Evolutionary conservation across 2,888 invertebrate species (phyloP).

Genomic region (Heliconius sara): DNA sequence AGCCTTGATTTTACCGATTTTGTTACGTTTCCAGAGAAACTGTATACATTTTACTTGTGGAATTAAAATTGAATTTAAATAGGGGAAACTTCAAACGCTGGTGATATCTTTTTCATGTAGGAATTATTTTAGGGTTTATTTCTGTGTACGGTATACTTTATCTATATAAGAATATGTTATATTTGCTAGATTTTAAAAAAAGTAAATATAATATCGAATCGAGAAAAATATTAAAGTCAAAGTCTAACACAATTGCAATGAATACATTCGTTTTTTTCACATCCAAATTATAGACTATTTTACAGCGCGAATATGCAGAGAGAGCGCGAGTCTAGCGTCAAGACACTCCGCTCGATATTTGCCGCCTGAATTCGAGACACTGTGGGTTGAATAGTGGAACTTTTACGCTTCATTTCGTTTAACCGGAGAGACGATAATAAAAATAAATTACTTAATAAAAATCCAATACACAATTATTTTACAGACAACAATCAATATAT

Average conservation of each 20-base stretch:
- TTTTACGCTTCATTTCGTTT: too few relatives aligned
- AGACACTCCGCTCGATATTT: too few relatives aligned
- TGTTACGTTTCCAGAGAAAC: slow-evolving; percentile 57
- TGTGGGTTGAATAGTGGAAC: too few relatives aligned
- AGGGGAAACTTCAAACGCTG: not conserved
- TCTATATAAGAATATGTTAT: not conserved
- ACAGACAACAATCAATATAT: too few relatives aligned
- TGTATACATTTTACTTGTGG: slow-evolving; percentile 47
- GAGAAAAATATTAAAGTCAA: not conserved
- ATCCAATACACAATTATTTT: too few relatives aligned
- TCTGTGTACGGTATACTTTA: not conserved
- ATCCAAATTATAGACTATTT: not conserved
- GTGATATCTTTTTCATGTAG: not conserved
- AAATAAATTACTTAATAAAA: too few relatives aligned
- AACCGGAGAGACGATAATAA: too few relatives aligned
- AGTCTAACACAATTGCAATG: too few relatives aligned
- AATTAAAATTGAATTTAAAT: slow-evolving; percentile 41
- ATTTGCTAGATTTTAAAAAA: not conserved
- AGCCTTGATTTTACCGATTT: slow-evolving; percentile 70
- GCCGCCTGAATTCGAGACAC: too few relatives aligned
- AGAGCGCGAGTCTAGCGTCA: too few relatives aligned
- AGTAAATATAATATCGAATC: not conserved
- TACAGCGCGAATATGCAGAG: not conserved
- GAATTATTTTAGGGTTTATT: not conserved
- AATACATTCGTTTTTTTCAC: not conserved